phyloP scores from a whole-genome alignment of 1,140 invertebrate species.

The Bombus confusus region DNA sequence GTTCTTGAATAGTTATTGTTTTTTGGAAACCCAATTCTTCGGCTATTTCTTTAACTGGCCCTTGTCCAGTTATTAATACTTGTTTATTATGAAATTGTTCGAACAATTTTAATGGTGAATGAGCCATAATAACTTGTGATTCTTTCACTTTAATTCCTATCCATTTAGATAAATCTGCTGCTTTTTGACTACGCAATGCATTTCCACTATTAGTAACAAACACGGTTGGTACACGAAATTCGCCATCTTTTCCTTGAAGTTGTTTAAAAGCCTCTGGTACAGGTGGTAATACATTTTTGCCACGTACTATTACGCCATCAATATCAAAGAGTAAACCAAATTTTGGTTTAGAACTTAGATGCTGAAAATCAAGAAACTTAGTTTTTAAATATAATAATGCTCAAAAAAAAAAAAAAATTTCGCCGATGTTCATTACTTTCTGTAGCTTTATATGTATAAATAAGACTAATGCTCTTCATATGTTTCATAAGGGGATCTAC shows the following conservation, averaged over 20 bases:
- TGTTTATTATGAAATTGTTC: constrained; percentile 86
- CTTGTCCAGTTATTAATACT: constrained; percentile 88
- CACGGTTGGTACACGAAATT: constrained; percentile 86
- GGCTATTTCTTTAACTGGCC: constrained; percentile 86
- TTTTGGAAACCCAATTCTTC: constrained; percentile 87
- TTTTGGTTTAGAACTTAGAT: constrained; percentile 76
- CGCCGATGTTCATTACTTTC: neutral
- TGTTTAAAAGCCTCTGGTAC: constrained; percentile 84
- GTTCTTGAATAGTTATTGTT: constrained; percentile 85
- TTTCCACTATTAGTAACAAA: constrained; percentile 89
- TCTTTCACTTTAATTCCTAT: constrained; percentile 85
- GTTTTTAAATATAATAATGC: neutral
- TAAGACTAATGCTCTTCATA: neutral
- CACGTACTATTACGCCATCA: constrained; percentile 88
- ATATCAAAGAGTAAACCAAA: constrained; percentile 90
- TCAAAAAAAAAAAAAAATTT: neutral
- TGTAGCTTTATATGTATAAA: neutral
- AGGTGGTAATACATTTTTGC: constrained; percentile 85
- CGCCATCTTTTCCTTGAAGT: constrained; percentile 83
- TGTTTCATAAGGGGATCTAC: constrained; percentile 1
- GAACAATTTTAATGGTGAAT: constrained; percentile 87
- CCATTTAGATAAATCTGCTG: constrained; percentile 86
- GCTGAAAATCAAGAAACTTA: constrained; percentile 65
- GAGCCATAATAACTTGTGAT: constrained; percentile 89
- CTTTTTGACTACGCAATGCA: constrained; percentile 84